These are phyloP conservation scores for Chloroclysta siterata DNA, from an alignment of 2,888 invertebrate genomes.

Conservation along the genomic window DNA sequence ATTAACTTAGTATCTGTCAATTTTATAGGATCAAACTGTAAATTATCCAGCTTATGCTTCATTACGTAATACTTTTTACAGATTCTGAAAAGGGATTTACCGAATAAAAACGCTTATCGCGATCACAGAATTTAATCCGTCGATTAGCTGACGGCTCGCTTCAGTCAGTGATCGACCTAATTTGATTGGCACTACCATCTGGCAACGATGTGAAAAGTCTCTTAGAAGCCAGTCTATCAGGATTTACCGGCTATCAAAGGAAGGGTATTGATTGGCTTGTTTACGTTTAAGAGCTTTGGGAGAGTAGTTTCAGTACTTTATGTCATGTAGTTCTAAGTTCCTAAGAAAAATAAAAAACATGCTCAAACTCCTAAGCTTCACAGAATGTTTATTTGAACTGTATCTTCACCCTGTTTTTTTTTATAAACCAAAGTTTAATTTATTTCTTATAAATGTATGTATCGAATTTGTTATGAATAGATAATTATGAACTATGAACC, in stretches of 20 bases:
- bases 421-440: too few species aligned
- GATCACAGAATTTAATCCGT: conserved; percentile 68
- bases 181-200: conserved; percentile 79
- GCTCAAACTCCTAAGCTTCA: too few species aligned
- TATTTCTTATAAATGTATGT: too few species aligned
- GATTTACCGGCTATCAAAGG: conserved; percentile 62
- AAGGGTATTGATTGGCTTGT: conserved; percentile 60
- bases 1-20: background rate
- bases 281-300: conserved; percentile 28
- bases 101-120: conserved; percentile 50
- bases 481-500: too few species aligned
- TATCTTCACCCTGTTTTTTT: too few species aligned
- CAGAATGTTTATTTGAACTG: too few species aligned
- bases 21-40: conserved; percentile 1
- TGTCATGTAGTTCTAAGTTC: background rate
- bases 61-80: conserved; percentile 16
- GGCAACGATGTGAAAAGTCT: conserved; percentile 74
- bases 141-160: conserved; percentile 60
- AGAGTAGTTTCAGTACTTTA: conserved; percentile 9
- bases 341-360: too few species aligned
- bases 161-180: conserved; percentile 72
- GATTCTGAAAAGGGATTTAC: conserved; percentile 25
- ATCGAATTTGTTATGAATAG: too few species aligned
- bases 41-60: conserved; percentile 13
- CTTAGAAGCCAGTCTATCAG: conserved; percentile 59